phyloP scores from a whole-genome alignment of 2,888 invertebrate species.

The Orthonychiurus folsomi region DNA sequence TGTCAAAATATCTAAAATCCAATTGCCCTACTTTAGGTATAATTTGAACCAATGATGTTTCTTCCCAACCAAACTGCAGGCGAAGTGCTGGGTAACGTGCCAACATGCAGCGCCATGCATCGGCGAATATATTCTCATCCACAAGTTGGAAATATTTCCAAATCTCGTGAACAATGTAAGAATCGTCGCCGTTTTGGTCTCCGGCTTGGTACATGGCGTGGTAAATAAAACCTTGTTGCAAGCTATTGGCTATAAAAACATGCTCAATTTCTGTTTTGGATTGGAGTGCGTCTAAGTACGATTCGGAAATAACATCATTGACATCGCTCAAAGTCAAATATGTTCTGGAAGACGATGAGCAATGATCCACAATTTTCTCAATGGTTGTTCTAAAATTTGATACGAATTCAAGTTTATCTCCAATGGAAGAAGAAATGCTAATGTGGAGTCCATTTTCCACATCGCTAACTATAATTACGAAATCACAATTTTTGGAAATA shows the following conservation, averaged over 20 bases:
- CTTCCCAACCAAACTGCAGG: conserved; percentile 7
- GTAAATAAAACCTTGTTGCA: conserved; percentile 16
- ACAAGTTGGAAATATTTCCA: neutral
- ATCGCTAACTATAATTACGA: no score
- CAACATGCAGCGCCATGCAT: conserved; percentile 9
- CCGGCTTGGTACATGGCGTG: neutral
- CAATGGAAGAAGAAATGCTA: no score
- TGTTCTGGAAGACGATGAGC: neutral
- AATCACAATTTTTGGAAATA: no score
- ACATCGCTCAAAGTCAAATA: neutral
- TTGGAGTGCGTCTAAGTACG: neutral
- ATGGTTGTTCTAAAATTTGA: no score
- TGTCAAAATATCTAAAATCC: neutral
- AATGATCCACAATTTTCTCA: no score
- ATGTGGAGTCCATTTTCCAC: no score
- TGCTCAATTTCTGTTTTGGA: neutral
- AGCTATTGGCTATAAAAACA: conserved; percentile 12
- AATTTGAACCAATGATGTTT: conserved; percentile 10
- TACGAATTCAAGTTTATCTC: no score
- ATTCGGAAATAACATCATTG: neutral
- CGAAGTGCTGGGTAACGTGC: conserved; percentile 6
- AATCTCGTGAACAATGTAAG: conserved; percentile 3
- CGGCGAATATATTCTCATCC: neutral
- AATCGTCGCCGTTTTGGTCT: neutral
- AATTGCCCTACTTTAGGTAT: neutral